Evolutionary conservation across 2,888 invertebrate genomes (phyloP).

Genomic region (Conus canariensis): DNA sequence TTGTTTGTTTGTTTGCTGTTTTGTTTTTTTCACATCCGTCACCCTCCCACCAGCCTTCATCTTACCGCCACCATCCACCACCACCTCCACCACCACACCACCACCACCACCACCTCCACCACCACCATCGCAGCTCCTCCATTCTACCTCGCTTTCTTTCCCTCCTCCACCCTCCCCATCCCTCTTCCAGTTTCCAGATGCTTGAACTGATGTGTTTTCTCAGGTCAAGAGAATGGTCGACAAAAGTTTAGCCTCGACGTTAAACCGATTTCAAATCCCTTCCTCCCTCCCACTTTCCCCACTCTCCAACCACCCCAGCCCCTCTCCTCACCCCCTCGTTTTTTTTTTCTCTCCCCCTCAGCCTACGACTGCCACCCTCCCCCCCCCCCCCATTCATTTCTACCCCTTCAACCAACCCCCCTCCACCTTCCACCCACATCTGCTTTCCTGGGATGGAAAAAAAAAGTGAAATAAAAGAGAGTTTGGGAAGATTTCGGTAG

Average conservation of each 20-base stretch:
- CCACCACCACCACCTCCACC: too few species aligned
- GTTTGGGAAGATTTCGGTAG: not conserved
- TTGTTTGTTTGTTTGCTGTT: too few species aligned
- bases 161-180: too few species aligned
- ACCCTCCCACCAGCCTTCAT: too few species aligned
- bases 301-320: not conserved
- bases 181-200: too few species aligned
- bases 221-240: not conserved
- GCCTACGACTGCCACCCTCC: not conserved
- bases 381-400: not conserved
- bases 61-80: too few species aligned
- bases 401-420: not conserved
- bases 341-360: not conserved
- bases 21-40: not conserved
- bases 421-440: not conserved
- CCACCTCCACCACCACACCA: too few species aligned
- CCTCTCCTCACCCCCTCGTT: not conserved
- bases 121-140: too few species aligned
- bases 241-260: not conserved
- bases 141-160: too few species aligned
- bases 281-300: not conserved
- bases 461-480: not conserved
- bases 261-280: constrained; percentile 4
- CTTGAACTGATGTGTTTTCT: too few species aligned
- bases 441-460: not conserved